Conservation (phyloP, 2,113 vertebrate genomes). For the Pelusios castaneus region DNA sequence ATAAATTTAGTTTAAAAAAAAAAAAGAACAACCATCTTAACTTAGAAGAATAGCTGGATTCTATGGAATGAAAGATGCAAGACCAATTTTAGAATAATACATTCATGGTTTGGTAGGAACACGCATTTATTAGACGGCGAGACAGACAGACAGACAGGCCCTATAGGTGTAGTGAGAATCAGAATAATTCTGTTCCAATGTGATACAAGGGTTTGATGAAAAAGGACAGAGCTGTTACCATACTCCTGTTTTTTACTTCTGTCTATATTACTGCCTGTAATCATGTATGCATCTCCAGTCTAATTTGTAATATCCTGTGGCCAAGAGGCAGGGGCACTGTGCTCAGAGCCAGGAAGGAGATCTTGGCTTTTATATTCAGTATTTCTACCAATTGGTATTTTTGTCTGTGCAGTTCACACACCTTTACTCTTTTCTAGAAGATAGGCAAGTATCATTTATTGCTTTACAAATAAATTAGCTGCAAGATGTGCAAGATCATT, state of each 20-base stretch:
- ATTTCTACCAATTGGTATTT: neutral
- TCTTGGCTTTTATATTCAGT: neutral
- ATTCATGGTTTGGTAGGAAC: fast-evolving
- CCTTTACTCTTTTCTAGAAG: fast-evolving
- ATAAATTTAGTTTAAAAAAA: fast-evolving
- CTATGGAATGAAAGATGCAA: neutral
- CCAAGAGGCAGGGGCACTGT: neutral
- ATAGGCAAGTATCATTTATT: fast-evolving
- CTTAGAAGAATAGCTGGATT: neutral
- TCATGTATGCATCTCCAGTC: fast-evolving
- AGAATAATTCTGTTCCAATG: neutral
- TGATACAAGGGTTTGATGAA: neutral
- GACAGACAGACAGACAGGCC: neutral
- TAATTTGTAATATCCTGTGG: neutral
- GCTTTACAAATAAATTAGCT: fast-evolving
- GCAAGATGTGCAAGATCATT: no score
- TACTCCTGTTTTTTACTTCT: fast-evolving
- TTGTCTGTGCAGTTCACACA: fast-evolving
- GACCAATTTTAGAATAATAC: fast-evolving
- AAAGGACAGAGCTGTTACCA: neutral
- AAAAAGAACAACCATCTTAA: neutral
- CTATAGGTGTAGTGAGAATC: neutral
- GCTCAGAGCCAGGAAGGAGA: neutral
- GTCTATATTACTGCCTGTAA: fast-evolving
- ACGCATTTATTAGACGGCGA: neutral